Evolutionary conservation across 2,888 invertebrate species (phyloP), one percentile per base, ranked within the genome.

Genomic region (Lucinisca nassula): DNA sequence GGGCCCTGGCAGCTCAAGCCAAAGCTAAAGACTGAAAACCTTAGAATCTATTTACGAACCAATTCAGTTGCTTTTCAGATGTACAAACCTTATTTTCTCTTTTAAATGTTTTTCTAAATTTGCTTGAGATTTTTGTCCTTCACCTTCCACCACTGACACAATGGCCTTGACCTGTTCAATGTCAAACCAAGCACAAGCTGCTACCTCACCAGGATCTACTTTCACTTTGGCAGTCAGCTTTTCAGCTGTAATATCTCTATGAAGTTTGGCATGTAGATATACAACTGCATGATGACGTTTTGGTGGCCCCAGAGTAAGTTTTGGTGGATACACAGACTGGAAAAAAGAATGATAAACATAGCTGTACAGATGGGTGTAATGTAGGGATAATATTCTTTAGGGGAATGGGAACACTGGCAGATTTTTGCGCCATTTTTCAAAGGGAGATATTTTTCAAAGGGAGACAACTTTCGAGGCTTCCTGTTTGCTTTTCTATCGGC

Each of bases 291-390:
- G 96, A 83, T 97, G 97, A 10, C 96, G 93, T 73, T 89, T 94
- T 27, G 97, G 96, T 24, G 90, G 87, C 0, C 97, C 97, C 21
- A 95, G 84, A 10, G 94, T 92, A 45, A 96, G 91, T 81, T 95
- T 94, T 10, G 96, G 93, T 24, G 97, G 97, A 89, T 93, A 97
- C 17, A 95, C 95, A 17, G 96, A 96, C 95, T 97, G 95, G 61
- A 89, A 89, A 51, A 37, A 6, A 40, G n/a, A n/a, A n/a, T n/a
- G n/a, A n/a, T n/a, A n/a, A n/a, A n/a, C n/a, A n/a, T n/a, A n/a
- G n/a, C n/a, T n/a, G n/a, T n/a, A n/a, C n/a, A n/a, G n/a, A n/a
- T n/a, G n/a, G n/a, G n/a, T n/a, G n/a, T n/a, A n/a, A n/a, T n/a
- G n/a, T n/a, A n/a, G n/a, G n/a, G n/a, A n/a, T n/a, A n/a, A n/a